These are phyloP conservation scores for Zaprionus gabonicus DNA, from an alignment of 1,140 invertebrate genomes.

Conservation along the genomic window DNA sequence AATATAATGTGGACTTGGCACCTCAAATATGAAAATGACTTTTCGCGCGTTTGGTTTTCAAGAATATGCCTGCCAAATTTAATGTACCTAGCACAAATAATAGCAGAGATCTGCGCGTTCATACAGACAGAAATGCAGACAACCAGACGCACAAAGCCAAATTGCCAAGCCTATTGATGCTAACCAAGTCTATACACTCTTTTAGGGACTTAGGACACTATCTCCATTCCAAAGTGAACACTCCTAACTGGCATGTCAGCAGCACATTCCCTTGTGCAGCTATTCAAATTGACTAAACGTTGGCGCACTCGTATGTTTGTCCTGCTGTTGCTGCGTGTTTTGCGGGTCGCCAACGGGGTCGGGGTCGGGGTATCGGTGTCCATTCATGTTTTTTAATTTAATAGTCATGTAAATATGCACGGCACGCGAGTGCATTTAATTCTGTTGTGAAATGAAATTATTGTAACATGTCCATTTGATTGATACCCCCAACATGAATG, in stretches of 20 bases:
- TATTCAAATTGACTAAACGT: constrained; percentile 70
- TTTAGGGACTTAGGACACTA: too few species aligned
- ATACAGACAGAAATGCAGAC: not conserved
- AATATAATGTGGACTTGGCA: not conserved
- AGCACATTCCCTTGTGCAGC: constrained; percentile 58
- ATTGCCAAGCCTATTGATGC: not conserved
- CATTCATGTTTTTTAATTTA: constrained; percentile 81
- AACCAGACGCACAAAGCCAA: not conserved
- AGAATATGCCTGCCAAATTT: not conserved
- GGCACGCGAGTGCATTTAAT: constrained; percentile 77
- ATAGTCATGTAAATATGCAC: constrained; percentile 76
- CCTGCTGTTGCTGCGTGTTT: not conserved
- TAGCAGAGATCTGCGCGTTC: not conserved
- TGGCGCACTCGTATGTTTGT: constrained; percentile 35
- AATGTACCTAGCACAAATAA: not conserved
- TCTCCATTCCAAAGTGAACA: not conserved
- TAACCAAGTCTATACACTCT: too few species aligned
- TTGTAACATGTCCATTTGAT: constrained; percentile 77
- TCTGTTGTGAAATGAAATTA: constrained; percentile 72
- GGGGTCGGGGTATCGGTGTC: constrained; percentile 14
- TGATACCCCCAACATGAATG: constrained; percentile 58
- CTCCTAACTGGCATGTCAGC: constrained; percentile 53
- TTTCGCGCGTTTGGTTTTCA: not conserved
- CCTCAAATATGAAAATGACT: not conserved
- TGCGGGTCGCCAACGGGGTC: not conserved